These are phyloP conservation scores for Bergia sp. DNA, from an alignment of 92 coral and sea anemone species.

Conservation along the genomic window DNA sequence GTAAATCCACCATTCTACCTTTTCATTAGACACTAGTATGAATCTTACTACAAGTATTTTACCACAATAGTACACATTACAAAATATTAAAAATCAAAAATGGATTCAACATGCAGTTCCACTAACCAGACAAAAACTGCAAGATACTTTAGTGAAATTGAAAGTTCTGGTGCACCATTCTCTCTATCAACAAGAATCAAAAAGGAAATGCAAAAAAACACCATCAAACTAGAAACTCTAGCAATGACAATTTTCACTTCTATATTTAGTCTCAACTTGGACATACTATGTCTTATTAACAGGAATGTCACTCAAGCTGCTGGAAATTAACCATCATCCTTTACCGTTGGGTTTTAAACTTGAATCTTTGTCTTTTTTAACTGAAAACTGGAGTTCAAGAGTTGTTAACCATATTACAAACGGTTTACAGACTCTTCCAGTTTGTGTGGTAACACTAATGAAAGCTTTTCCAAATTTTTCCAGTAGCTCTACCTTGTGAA, in stretches of 20 bases:
- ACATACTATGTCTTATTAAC: background rate
- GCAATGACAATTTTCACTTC: too few relatives aligned
- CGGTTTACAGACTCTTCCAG: background rate
- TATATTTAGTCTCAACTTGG: background rate
- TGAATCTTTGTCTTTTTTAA: background rate
- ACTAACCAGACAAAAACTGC: background rate
- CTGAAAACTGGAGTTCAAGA: background rate
- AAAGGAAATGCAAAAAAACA: background rate
- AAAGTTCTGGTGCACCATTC: background rate
- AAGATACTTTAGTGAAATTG: too few relatives aligned
- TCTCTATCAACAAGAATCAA: background rate
- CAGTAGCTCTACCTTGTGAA: background rate
- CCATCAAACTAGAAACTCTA: background rate
- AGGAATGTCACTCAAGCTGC: background rate
- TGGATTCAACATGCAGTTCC: too few relatives aligned
- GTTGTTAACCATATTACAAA: background rate
- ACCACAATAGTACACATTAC: too few relatives aligned
- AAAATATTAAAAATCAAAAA: too few relatives aligned
- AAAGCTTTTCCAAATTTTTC: background rate
- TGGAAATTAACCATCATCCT: background rate
- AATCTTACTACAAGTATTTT: background rate
- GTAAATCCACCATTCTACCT: too few relatives aligned
- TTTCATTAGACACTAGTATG: too few relatives aligned
- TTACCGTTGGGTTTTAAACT: background rate
- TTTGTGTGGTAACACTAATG: background rate